Conservation (phyloP, 2,888 invertebrate species). For the Choreutis nemorana region DNA sequence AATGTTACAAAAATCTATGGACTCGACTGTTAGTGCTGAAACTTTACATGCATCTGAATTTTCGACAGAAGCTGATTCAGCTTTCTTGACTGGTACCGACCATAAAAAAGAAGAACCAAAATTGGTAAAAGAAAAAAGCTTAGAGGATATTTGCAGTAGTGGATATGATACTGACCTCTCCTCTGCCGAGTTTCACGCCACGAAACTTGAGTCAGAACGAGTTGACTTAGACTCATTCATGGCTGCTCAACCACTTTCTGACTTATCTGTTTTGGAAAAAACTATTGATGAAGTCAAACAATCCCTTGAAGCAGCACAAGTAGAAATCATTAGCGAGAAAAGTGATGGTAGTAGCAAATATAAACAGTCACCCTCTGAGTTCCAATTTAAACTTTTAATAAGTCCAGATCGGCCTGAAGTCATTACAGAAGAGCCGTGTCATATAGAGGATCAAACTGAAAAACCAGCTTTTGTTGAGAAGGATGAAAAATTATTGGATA, state of each 20-base stretch:
- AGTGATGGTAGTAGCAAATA: slow-evolving; percentile 71
- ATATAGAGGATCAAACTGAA: slow-evolving; percentile 40
- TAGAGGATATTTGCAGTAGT: slow-evolving; percentile 75
- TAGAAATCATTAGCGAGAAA: slow-evolving; percentile 71
- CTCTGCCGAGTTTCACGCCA: slow-evolving; percentile 67
- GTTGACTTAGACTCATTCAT: slow-evolving; percentile 59
- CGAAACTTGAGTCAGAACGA: slow-evolving; percentile 60
- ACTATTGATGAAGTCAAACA: slow-evolving; percentile 77
- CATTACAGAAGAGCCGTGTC: slow-evolving; percentile 66
- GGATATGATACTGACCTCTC: slow-evolving; percentile 73
- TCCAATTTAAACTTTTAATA: slow-evolving; percentile 71
- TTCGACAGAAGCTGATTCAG: slow-evolving; percentile 60
- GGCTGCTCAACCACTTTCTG: slow-evolving; percentile 53
- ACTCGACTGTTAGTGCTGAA: slow-evolving; percentile 60
- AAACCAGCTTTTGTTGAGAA: slow-evolving; percentile 20
- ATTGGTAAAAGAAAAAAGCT: slow-evolving; percentile 55
- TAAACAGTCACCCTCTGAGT: slow-evolving; percentile 78
- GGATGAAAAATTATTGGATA: slow-evolving; percentile 28
- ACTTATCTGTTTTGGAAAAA: slow-evolving; percentile 70
- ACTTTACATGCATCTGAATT: slow-evolving; percentile 60
- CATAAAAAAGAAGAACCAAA: slow-evolving; percentile 52
- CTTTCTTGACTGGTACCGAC: slow-evolving; percentile 42
- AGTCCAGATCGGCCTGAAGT: slow-evolving; percentile 65
- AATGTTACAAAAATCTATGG: slow-evolving; percentile 58
- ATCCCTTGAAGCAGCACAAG: slow-evolving; percentile 74